A percentile compares a stretch with the other conserved stretches of the same genome.
Evolutionary conservation across 2,888 invertebrate genomes (phyloP).

Genomic region (Cephus sareptanus): DNA sequence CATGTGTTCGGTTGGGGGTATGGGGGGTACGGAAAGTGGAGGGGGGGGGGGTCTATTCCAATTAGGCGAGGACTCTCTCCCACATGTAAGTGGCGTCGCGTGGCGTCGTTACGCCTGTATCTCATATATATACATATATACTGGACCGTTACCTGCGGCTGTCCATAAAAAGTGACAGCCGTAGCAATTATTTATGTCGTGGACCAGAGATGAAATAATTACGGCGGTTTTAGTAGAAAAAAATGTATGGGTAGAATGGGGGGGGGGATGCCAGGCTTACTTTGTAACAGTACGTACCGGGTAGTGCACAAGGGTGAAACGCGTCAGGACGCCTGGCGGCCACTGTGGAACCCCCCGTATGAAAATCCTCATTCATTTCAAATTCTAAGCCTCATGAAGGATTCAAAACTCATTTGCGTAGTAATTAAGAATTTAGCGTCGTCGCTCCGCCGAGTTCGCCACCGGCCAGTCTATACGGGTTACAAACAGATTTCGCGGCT

Average conservation of each 20-base stretch:
- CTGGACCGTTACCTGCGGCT: too few species aligned
- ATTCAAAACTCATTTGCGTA: conserved; percentile 52
- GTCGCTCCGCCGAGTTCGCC: conserved; percentile 18
- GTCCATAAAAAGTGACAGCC: too few species aligned
- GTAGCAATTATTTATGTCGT: neutral
- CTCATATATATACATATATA: too few species aligned
- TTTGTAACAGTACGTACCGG: neutral
- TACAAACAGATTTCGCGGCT: too few species aligned
- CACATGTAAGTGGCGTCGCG: too few species aligned
- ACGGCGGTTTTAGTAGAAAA: neutral
- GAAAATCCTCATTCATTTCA: conserved; percentile 41
- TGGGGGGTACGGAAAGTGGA: too few species aligned
- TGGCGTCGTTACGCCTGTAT: too few species aligned
- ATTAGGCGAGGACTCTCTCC: too few species aligned
- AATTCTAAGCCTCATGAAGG: conserved; percentile 41
- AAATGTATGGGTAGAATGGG: neutral
- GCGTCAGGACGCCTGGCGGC: neutral
- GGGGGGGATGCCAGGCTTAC: too few species aligned
- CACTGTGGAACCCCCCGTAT: conserved; percentile 7
- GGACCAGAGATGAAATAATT: conserved; percentile 9
- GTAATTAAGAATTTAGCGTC: conserved; percentile 47
- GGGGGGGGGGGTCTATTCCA: too few species aligned
- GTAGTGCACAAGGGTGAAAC: neutral
- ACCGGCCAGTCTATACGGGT: too few species aligned
- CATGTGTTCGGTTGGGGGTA: too few species aligned